Conservation (phyloP, 1,140 invertebrate species). For the Drosophila pruinosa region DNA sequence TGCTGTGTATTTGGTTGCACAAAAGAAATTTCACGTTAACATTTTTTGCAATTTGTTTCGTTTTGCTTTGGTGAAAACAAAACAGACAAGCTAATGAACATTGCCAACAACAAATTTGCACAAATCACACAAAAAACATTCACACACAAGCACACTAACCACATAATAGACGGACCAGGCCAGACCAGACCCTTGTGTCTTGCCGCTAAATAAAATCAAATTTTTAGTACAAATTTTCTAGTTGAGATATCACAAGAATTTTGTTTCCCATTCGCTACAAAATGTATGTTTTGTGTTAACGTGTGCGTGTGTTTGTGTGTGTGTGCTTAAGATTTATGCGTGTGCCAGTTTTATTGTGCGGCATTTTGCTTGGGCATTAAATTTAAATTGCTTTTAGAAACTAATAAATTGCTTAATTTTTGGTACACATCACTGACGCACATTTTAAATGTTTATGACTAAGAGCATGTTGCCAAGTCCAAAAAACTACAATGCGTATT, state of each 20-base stretch:
- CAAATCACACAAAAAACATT: neutral
- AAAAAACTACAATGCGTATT: slow-evolving; percentile 1
- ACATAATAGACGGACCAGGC: neutral
- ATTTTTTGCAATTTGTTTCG: slow-evolving; percentile 42
- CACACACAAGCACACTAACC: too few species aligned
- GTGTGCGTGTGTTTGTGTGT: slow-evolving; percentile 1
- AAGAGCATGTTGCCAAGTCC: slow-evolving; percentile 11
- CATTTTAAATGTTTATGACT: slow-evolving; percentile 9
- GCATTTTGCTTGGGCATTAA: slow-evolving; percentile 30
- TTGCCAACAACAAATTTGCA: slow-evolving; percentile 26
- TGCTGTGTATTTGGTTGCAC: slow-evolving; percentile 71
- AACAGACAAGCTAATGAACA: slow-evolving; percentile 65
- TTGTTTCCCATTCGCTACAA: slow-evolving; percentile 55
- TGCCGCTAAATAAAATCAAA: slow-evolving; percentile 32
- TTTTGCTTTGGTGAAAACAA: slow-evolving; percentile 29
- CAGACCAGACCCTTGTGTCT: slow-evolving; percentile 22
- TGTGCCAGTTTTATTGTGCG: slow-evolving; percentile 68
- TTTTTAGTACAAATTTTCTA: slow-evolving; percentile 71
- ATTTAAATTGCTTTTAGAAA: slow-evolving; percentile 57
- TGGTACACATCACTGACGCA: slow-evolving; percentile 33
- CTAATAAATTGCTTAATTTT: slow-evolving; percentile 57
- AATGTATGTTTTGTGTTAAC: neutral
- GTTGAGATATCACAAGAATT: slow-evolving; percentile 68
- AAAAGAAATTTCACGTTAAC: slow-evolving; percentile 67
- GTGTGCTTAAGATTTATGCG: slow-evolving; percentile 67